A percentile compares a stretch with the other conserved stretches of the same genome.
Conservation (phyloP, 2,797 vertebrate species). For the Antrozous pallidus region DNA sequence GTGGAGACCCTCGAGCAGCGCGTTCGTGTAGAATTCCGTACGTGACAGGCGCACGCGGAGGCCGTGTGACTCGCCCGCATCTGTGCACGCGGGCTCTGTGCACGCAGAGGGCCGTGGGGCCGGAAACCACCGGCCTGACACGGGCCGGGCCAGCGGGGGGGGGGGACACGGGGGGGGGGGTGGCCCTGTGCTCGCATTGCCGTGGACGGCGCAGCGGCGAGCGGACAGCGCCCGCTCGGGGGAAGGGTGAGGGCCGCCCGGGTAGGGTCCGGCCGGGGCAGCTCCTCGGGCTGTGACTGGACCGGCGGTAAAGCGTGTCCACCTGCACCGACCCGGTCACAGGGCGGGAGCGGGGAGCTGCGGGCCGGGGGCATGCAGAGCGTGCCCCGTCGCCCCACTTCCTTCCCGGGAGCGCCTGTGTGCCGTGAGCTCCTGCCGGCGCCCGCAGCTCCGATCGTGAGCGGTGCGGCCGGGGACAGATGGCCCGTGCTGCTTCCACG, state of each 20-base stretch:
- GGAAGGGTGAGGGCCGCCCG: neutral
- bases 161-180: rapidly evolving
- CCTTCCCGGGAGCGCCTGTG: neutral
- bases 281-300: neutral
- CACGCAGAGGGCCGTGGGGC: neutral
- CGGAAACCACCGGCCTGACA: rapidly evolving
- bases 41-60: rapidly evolving
- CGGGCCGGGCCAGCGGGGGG: neutral
- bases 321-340: neutral
- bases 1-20: neutral
- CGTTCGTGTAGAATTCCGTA: rapidly evolving
- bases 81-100: no score
- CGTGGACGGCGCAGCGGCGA: no score
- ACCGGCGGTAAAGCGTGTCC: neutral
- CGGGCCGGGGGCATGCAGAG: neutral
- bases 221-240: neutral
- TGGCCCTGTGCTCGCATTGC: neutral
- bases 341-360: neutral
- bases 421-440: neutral
- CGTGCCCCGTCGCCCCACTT: neutral
- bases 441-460: neutral
- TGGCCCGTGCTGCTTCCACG: neutral
- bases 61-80: neutral
- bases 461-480: neutral
- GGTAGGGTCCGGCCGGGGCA: neutral